phyloP scores from a whole-genome alignment of 2,888 invertebrate species.

The Leptopilina syphax region DNA sequence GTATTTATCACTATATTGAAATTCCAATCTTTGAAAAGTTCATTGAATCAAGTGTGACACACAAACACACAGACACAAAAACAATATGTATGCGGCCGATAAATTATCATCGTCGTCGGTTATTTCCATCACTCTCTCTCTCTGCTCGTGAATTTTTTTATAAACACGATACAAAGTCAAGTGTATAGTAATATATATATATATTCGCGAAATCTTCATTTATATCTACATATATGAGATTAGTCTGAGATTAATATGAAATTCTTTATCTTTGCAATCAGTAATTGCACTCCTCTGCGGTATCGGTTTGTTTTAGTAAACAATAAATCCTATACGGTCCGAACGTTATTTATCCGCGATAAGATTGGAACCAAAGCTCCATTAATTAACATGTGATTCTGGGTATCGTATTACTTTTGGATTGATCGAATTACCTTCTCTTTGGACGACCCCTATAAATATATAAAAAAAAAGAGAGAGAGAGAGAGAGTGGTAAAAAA shows the following conservation, averaged over 20 bases:
- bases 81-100: background rate
- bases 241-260: background rate
- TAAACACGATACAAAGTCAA: constrained; percentile 21
- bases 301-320: constrained; percentile 33
- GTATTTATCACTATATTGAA: constrained; percentile 15
- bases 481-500: constrained; percentile 22
- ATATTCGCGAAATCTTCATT: background rate
- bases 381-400: constrained; percentile 40
- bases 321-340: constrained; percentile 21
- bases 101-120: background rate
- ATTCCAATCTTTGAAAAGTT: constrained; percentile 37
- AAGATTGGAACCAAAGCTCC: constrained; percentile 40
- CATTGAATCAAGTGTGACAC: constrained; percentile 37
- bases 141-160: too few species aligned
- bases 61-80: too few species aligned
- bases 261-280: constrained; percentile 42
- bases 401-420: constrained; percentile 37
- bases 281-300: constrained; percentile 32
- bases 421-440: constrained; percentile 40
- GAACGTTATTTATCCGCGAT: constrained; percentile 32
- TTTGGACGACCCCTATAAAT: constrained; percentile 33
- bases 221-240: constrained; percentile 1
- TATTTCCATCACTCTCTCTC: constrained; percentile 17
- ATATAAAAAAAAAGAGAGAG: background rate
- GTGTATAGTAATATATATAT: background rate